These are phyloP conservation scores for Graphium colonna DNA, from an alignment of 2,888 invertebrate species.

Conservation along the genomic window DNA sequence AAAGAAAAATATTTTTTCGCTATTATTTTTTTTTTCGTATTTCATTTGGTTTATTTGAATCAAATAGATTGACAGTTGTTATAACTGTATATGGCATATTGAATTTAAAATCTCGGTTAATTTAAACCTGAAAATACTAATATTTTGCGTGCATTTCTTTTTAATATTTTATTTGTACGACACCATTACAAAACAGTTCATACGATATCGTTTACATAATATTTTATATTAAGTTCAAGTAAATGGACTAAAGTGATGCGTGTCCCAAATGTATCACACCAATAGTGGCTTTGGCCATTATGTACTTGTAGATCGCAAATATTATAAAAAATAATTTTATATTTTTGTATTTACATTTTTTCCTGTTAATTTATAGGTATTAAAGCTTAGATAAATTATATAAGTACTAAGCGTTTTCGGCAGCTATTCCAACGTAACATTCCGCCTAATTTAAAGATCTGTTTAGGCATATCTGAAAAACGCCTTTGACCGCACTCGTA, in stretches of 20 bases:
- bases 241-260: too few species aligned
- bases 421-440: constrained; percentile 18
- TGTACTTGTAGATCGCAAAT: neutral
- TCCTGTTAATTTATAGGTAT: neutral
- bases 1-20: neutral
- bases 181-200: too few species aligned
- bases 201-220: too few species aligned
- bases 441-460: constrained; percentile 14
- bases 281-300: neutral
- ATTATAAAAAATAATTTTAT: neutral
- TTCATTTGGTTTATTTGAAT: too few species aligned
- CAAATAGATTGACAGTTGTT: too few species aligned
- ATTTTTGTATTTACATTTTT: constrained; percentile 8
- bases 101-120: too few species aligned
- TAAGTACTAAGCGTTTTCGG: neutral
- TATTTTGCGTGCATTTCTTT: too few species aligned
- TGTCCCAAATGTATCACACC: too few species aligned
- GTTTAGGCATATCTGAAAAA: neutral
- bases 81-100: too few species aligned
- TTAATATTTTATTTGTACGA: too few species aligned
- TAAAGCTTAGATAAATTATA: neutral
- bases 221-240: too few species aligned
- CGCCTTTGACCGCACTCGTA: neutral
- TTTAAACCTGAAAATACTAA: too few species aligned
- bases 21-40: neutral